Evolutionary conservation across 2,888 invertebrate genomes (phyloP).

Genomic region (Cheilosia urbana): DNA sequence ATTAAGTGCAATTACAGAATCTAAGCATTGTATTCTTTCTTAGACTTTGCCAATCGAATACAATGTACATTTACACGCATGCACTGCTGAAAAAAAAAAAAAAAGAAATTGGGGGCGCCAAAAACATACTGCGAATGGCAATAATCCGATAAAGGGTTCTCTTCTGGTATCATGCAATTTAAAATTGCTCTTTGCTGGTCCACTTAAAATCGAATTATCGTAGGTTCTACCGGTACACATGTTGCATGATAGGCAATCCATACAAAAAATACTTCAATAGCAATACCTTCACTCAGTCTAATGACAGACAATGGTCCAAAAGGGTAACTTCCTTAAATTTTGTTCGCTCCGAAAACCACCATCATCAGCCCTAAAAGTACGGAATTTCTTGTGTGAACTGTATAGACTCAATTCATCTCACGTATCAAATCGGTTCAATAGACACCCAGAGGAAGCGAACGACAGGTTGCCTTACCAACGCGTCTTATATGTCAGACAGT

Average conservation of each 20-base stretch:
- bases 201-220: constrained; percentile 73
- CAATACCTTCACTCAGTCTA: constrained; percentile 60
- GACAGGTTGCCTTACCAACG: constrained; percentile 69
- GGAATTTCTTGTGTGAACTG: constrained; percentile 60
- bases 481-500: constrained; percentile 69
- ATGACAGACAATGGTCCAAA: constrained; percentile 67
- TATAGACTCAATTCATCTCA: constrained; percentile 70
- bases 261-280: constrained; percentile 35
- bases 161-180: constrained; percentile 66
- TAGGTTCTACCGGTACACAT: constrained; percentile 63
- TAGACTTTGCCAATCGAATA: constrained; percentile 38
- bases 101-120: constrained; percentile 45
- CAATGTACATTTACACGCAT: background rate
- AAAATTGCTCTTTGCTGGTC: constrained; percentile 57
- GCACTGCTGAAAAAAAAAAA: background rate
- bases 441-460: constrained; percentile 69
- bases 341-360: constrained; percentile 50
- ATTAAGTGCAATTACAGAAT: constrained; percentile 64
- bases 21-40: constrained; percentile 43
- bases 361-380: constrained; percentile 38
- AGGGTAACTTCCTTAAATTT: constrained; percentile 72
- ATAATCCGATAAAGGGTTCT: constrained; percentile 48
- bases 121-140: constrained; percentile 55
- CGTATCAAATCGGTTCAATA: constrained; percentile 73
- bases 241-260: constrained; percentile 53